Evolutionary conservation across 2,113 vertebrate genomes (phyloP), one percentile per base, ranked within the genome.

Genomic region (Sinocyclocheilus anophthalmus): DNA sequence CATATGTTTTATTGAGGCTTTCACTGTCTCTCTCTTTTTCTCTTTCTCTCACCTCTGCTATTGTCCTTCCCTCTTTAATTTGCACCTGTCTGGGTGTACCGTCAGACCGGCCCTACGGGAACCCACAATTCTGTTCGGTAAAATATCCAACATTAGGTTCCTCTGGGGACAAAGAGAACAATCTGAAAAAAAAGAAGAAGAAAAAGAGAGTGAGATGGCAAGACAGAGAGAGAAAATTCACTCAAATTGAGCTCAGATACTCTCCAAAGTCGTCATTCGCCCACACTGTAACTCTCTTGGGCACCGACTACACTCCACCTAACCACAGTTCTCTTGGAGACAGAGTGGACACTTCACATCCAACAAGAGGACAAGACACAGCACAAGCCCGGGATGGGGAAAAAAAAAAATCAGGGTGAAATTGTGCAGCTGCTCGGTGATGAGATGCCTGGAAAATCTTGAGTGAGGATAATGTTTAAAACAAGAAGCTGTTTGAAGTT

Each of bases 31-130:
- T 53, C 59, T 82, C 70, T 69, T 11, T 18, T 57, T 24, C 20
- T 26, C 65, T 72, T 42, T 73, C 77, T 26, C 55, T 75, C 75
- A 65, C 69, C 83, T 55, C 33, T 18, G 55, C 79, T 39, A 24
- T 76, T 79, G 83, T 89, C 86, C 76, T 79, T 89, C 88, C 86
- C 83, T 81, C 88, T 85, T 87, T 87, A 89, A 89, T 89, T 89
- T 89, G 83, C 88, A 87, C 83, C 88, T 81, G 55, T 89, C 86
- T 83, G 48, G 48, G 26, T 55, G n/a, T 83, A 70, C 65, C 37
- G 65, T 72, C 45, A 53, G 63, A 89, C 86, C 59, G 76, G 30
- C 82, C 83, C 83, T 78, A 73, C 24, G 76, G 85, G 85, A 84
- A 83, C 53, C 53, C 18, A 76, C 48, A 37, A 87, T 87, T 78